These are phyloP conservation scores for Euplexia lucipara DNA, from an alignment of 2,888 invertebrate species.

Conservation along the genomic window DNA sequence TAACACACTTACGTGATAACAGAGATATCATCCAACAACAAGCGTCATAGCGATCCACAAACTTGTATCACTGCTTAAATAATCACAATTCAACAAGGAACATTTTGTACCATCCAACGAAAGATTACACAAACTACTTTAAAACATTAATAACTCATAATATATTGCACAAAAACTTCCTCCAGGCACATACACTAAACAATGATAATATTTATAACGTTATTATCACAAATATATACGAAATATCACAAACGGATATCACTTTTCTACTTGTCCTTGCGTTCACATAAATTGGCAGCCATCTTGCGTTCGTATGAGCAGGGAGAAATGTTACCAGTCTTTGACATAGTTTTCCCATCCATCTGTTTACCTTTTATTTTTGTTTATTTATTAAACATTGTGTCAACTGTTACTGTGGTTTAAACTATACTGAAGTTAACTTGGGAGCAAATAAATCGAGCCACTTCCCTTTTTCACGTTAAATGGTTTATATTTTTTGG, in stretches of 20 bases:
- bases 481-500: too few relatives aligned
- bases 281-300: conserved; percentile 90
- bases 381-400: too few relatives aligned
- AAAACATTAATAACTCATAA: conserved; percentile 86
- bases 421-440: too few relatives aligned
- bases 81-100: conserved; percentile 90
- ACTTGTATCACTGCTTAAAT: conserved; percentile 88
- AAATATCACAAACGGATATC: conserved; percentile 86
- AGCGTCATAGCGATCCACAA: conserved; percentile 86
- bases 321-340: conserved; percentile 76
- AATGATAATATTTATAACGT: conserved; percentile 78
- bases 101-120: conserved; percentile 86
- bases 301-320: conserved; percentile 88
- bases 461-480: too few relatives aligned
- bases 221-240: conserved; percentile 85
- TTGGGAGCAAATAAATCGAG: too few relatives aligned
- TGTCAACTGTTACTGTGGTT: too few relatives aligned
- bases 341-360: conserved; percentile 51
- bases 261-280: conserved; percentile 89
- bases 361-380: neutral
- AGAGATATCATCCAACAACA: conserved; percentile 89
- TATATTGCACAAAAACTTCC: conserved; percentile 85
- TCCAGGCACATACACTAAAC: conserved; percentile 82
- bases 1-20: conserved; percentile 81
- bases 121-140: conserved; percentile 86